Evolutionary conservation across 1,140 invertebrate genomes (phyloP).

Genomic region (Drosophila hydei): DNA sequence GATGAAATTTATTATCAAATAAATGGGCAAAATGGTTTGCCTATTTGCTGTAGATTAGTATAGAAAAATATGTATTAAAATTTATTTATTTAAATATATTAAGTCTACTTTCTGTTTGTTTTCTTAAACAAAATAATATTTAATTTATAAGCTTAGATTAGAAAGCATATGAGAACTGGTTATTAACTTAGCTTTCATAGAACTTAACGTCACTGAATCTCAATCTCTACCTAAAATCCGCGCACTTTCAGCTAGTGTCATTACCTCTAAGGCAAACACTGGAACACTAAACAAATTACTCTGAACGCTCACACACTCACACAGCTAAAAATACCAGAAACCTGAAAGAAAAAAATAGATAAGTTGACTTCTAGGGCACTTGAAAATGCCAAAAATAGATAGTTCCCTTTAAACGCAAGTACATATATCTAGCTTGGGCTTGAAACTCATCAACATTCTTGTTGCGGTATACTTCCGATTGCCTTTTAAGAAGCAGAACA

Average conservation of each 20-base stretch:
- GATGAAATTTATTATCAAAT: neutral
- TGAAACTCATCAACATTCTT: slow-evolving; percentile 41
- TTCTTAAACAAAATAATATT: no score
- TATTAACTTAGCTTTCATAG: neutral
- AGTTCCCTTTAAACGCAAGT: slow-evolving; percentile 31
- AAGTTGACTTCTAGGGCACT: slow-evolving; percentile 49
- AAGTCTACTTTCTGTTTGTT: no score
- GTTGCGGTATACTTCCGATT: slow-evolving; percentile 48
- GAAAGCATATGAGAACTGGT: no score
- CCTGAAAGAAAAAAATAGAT: slow-evolving; percentile 5
- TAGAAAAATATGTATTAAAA: neutral
- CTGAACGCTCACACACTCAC: slow-evolving; percentile 8
- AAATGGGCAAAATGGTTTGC: neutral
- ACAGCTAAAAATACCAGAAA: neutral
- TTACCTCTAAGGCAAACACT: neutral
- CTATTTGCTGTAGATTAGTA: neutral
- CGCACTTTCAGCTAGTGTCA: slow-evolving; percentile 32
- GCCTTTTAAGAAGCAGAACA: slow-evolving; percentile 32
- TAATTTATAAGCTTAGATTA: no score
- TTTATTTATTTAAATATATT: neutral
- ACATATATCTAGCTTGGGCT: slow-evolving; percentile 13
- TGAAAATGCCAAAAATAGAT: slow-evolving; percentile 55
- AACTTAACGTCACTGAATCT: neutral
- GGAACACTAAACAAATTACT: slow-evolving; percentile 13
- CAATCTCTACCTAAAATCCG: neutral